phyloP scores from a whole-genome alignment of 2,888 invertebrate species.

The Gortyna flavago region DNA sequence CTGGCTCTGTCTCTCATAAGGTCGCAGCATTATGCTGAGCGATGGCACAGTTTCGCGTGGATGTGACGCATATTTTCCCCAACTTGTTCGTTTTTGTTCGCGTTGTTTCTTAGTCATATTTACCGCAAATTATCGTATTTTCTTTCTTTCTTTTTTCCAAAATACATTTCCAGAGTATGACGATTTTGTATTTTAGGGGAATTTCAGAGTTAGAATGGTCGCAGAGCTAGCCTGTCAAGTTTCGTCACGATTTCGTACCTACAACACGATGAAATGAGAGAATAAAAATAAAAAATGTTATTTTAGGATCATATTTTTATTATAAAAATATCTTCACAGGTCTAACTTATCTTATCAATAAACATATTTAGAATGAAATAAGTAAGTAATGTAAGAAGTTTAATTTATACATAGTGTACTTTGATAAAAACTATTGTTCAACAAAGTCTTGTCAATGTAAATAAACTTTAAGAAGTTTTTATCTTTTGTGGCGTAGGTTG shows the following conservation, averaged over 20 bases:
- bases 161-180: not conserved
- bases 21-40: too few species aligned
- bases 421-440: not conserved
- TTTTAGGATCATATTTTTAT: conserved; percentile 20
- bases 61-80: too few species aligned
- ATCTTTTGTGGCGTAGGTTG: not conserved
- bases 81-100: too few species aligned
- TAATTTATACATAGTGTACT: conserved; percentile 33
- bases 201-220: not conserved
- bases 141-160: not conserved
- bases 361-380: not conserved
- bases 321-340: conserved; percentile 47
- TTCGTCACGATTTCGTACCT: not conserved
- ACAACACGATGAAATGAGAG: not conserved
- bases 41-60: too few species aligned
- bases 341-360: conserved; percentile 36
- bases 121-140: not conserved
- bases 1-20: too few species aligned
- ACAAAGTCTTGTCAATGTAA: conserved; percentile 5
- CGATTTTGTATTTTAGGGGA: not conserved
- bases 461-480: not conserved
- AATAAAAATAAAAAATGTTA: conserved; percentile 3
- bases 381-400: conserved; percentile 1
- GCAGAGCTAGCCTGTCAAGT: not conserved
- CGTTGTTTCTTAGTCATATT: too few species aligned